A percentile compares a stretch with the other conserved stretches of the same genome.
phyloP scores from a whole-genome alignment of 1,140 invertebrate species.

The Lamellibrachia luymesi region DNA sequence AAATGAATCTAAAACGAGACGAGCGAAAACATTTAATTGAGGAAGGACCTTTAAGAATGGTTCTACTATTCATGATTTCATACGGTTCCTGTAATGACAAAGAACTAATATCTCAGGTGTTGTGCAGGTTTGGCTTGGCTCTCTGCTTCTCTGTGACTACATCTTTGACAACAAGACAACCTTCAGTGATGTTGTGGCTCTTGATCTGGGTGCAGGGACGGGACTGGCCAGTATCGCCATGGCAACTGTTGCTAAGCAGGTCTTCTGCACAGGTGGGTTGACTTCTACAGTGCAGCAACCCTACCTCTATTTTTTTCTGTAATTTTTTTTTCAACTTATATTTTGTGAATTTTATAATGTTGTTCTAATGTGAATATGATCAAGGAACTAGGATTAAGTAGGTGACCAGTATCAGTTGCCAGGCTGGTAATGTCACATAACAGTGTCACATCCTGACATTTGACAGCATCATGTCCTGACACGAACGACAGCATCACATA shows the following conservation, averaged over 20 bases:
- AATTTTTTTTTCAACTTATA: neutral
- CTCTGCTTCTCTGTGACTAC: conserved; percentile 64
- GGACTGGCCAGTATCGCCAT: conserved; percentile 2
- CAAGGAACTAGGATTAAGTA: too few relatives aligned
- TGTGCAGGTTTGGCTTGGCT: conserved; percentile 65
- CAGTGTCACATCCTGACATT: neutral
- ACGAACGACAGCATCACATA: too few relatives aligned
- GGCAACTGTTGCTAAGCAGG: conserved; percentile 26
- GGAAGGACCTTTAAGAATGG: too few relatives aligned
- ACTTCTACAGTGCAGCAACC: neutral
- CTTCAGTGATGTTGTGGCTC: conserved; percentile 58
- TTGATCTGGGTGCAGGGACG: conserved; percentile 54
- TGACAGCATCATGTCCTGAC: too few relatives aligned
- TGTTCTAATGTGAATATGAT: neutral
- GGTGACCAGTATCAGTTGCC: too few relatives aligned
- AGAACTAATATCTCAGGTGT: neutral
- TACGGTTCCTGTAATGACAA: too few relatives aligned
- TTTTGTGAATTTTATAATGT: neutral
- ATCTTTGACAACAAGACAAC: neutral
- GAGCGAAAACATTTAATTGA: too few relatives aligned
- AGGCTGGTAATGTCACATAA: too few relatives aligned
- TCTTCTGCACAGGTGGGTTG: conserved; percentile 57
- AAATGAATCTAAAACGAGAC: too few relatives aligned
- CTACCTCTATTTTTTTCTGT: neutral
- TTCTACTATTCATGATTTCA: too few relatives aligned